Percentiles rank a stretch among this genome's conserved stretches.
Conservation (phyloP, 2,113 vertebrate genomes). For the Lophochroa leadbeateri region DNA sequence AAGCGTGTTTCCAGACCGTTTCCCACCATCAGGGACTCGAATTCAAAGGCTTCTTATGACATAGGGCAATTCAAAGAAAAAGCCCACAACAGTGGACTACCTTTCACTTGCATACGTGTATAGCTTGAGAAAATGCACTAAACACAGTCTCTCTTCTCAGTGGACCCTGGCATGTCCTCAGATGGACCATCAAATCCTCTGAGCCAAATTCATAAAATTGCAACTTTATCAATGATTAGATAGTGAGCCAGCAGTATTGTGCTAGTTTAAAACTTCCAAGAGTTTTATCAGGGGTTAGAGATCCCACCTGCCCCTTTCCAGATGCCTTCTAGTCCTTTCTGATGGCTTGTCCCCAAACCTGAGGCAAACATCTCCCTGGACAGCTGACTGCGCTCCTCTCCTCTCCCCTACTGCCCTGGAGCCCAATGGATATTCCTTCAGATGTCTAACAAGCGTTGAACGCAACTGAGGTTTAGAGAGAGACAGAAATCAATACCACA, state of each 20-base stretch:
- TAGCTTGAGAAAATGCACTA: neutral
- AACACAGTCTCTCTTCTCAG: neutral
- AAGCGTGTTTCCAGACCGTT: fast-evolving
- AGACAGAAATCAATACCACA: constrained; percentile 84
- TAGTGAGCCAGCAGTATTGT: neutral
- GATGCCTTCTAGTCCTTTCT: neutral
- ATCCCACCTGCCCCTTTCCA: neutral
- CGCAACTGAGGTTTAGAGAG: constrained; percentile 82
- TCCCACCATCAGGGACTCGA: neutral
- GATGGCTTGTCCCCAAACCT: neutral
- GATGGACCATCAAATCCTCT: neutral
- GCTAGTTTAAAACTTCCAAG: neutral
- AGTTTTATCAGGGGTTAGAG: neutral
- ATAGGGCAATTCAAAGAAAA: neutral
- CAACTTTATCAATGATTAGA: neutral
- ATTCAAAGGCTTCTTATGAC: neutral
- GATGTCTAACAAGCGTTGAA: constrained; percentile 82
- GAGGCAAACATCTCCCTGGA: constrained; percentile 49
- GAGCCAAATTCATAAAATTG: neutral
- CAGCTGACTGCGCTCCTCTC: constrained; percentile 45
- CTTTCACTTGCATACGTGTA: fast-evolving
- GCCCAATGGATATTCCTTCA: constrained; percentile 78
- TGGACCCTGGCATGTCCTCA: neutral
- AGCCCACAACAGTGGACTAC: neutral
- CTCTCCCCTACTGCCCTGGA: constrained; percentile 69